Evolutionary conservation across 1,140 invertebrate genomes (phyloP), one percentile per base, ranked within the genome.

Genomic region (Globodera rostochiensis): DNA sequence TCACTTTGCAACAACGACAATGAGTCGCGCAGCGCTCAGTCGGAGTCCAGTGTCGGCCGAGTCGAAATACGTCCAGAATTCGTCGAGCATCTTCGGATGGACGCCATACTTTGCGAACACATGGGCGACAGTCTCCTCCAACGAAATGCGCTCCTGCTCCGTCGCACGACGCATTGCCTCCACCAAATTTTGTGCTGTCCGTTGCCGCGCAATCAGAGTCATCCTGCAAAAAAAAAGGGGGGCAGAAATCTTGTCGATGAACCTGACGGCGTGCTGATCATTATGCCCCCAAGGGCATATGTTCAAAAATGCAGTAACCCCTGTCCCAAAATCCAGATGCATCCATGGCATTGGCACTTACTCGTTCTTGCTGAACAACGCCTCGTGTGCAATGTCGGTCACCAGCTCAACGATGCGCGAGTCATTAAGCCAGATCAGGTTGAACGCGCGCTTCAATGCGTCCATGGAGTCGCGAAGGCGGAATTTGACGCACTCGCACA

Each of bases 401-500:
- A 81, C 82, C 64, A 75, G 49, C 7, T 84, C 80, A 13, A 64
- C 73, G 11, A 69, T 45, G 21, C 4, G 11, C 4, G 64, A 1
- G 60, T 82, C 80, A 3, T 82, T 82, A 11, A 83, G 80, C 80
- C 80, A 82, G 71, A 82, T 83, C 3, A 82, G 66, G 83, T 36
- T 67, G 60, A 83, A 82, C 36, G 82, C n/a, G 25, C 82, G 36
- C 9, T 82, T 82, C 25, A 82, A 19, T 9, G 60, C 81, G 36
- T 11, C 8, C 36, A 36, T n/a, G 11, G 80, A 21, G 57, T 64
- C 80, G 45, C 80, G 80, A 5, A 82, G 36, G n/a, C 64, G 46
- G 82, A 82, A 82, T 57, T 82, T 82, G 60, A 69, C 47, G 69
- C 80, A 82, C n/a, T 82, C 80, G 80, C 80, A 82, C 45, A 82